These are phyloP conservation scores for Nineta flava DNA, from an alignment of 2,888 invertebrate genomes.

Conservation along the genomic window DNA sequence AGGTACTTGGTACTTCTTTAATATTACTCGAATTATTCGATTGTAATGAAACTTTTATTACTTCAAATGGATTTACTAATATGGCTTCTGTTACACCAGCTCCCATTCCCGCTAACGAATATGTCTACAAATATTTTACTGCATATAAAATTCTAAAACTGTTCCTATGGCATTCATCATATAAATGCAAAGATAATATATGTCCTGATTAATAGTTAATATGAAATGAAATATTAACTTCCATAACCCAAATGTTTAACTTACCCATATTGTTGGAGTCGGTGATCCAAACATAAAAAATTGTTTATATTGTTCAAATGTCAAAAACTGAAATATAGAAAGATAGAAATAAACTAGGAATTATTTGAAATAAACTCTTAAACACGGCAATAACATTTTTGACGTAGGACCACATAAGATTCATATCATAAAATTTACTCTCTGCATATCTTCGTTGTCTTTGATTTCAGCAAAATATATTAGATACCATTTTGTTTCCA, in stretches of 20 bases:
- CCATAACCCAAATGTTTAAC: conserved; percentile 14
- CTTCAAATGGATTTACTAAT: conserved; percentile 88
- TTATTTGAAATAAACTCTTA: no score
- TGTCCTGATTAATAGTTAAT: neutral
- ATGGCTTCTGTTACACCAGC: conserved; percentile 87
- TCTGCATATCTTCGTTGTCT: no score
- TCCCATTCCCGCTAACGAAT: conserved; percentile 72
- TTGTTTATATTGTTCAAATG: conserved; percentile 85
- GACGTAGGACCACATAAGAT: no score
- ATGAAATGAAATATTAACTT: conserved; percentile 1
- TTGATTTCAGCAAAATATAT: neutral
- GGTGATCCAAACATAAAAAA: conserved; percentile 65
- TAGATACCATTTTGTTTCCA: neutral
- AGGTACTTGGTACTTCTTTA: conserved; percentile 55
- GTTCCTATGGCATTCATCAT: neutral
- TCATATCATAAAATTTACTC: no score
- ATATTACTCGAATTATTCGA: conserved; percentile 46
- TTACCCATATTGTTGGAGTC: conserved; percentile 61
- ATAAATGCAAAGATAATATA: neutral
- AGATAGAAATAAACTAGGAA: conserved; percentile 5
- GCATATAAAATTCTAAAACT: neutral
- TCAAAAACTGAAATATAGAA: conserved; percentile 49
- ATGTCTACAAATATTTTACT: conserved; percentile 44
- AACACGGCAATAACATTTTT: no score
- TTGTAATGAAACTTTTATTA: conserved; percentile 83